Evolutionary conservation across 2,113 vertebrate genomes (phyloP), one percentile per base, ranked within the genome.

Genomic region (Rallus limicola): DNA sequence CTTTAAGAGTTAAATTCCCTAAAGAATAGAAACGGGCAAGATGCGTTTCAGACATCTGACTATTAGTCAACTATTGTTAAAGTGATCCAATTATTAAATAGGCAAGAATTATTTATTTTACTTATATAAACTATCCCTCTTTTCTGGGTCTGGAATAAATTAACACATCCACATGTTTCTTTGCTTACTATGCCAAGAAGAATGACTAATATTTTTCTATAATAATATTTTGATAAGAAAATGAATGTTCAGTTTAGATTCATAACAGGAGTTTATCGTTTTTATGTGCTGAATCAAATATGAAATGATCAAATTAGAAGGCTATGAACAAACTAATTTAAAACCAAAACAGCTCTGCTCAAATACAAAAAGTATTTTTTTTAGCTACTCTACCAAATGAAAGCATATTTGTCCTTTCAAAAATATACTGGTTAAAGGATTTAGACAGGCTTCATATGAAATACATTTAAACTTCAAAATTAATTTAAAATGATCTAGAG

Each of bases 181-280:
- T 96, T 95, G 90, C 86, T 94, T 93, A 93, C 46, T 93, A 81
- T 69, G 95, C 93, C 96, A 97, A 94, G 21, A 79, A 91, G 75
- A 88, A 95, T 97, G 86, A 93, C 42, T 88, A 94, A 96, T 94
- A 96, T 96, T 92, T 91, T 96, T 97, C 5, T 86, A 95, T 91
- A 95, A 91, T 90, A 96, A 93, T 97, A 94, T 95, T 95, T 96
- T 94, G 88, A 94, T 95, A 95, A 95, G 90, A 94, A 95, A 92
- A 96, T 90, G 67, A 97, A 90, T 72, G 63, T 85, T 96, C 80
- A 38, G 40, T 88, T 95, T 80, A 94, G 67, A 94, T 93, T 97
- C 85, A 59, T 67, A 95, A 94, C 87, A 89, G 65, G 31, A 88
- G 92, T 97, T 92, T 70, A 82, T 90, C 40, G 23, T 92, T 94